phyloP scores from a whole-genome alignment of 2,113 vertebrate genomes.

The Ia io region DNA sequence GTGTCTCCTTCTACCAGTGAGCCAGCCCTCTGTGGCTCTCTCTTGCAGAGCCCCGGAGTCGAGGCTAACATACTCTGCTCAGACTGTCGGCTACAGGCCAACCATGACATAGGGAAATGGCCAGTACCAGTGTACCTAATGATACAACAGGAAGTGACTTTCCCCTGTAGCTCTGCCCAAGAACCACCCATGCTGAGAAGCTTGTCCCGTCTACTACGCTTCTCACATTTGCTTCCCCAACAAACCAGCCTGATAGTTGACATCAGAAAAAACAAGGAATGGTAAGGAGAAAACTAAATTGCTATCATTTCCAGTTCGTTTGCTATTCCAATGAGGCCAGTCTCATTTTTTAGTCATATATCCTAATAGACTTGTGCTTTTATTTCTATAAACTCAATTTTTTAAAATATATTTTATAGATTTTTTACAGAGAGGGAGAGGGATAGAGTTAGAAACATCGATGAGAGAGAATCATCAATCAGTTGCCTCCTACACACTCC shows the following conservation, averaged over 20 bases:
- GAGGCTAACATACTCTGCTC: neutral
- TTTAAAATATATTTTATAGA: neutral
- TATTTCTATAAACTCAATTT: neutral
- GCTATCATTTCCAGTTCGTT: accelerated
- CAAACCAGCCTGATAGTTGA: accelerated
- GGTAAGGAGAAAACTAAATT: accelerated
- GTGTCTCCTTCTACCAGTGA: accelerated
- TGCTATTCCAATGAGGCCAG: accelerated
- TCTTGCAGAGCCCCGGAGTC: neutral
- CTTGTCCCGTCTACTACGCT: neutral
- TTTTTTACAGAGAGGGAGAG: too few relatives aligned
- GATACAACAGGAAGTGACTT: too few relatives aligned
- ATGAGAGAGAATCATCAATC: too few relatives aligned
- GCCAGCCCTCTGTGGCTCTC: neutral
- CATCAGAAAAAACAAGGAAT: accelerated
- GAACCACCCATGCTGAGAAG: accelerated
- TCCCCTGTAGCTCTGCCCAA: neutral
- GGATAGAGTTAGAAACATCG: too few relatives aligned
- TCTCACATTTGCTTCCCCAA: neutral
- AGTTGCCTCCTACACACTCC: too few relatives aligned
- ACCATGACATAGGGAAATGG: accelerated
- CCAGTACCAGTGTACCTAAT: too few relatives aligned
- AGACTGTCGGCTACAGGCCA: too few relatives aligned
- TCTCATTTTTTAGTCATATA: neutral
- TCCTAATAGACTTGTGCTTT: neutral